phyloP scores from a whole-genome alignment of 2,888 invertebrate genomes.

The Lagria hirta region DNA sequence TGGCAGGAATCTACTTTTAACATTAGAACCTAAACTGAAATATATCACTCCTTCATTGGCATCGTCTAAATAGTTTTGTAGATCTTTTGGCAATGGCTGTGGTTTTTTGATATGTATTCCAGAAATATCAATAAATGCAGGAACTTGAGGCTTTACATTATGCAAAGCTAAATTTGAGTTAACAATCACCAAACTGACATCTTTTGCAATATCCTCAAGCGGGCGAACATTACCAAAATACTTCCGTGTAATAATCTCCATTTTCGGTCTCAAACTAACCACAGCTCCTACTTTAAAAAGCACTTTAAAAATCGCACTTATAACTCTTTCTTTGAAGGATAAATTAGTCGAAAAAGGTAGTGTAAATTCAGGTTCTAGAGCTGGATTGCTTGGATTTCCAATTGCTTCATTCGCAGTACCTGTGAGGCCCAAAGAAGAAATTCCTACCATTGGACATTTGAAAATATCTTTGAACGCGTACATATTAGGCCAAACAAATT shows the following conservation, averaged over 20 bases:
- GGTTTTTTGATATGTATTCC: conserved; percentile 39
- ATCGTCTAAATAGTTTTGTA: conserved; percentile 46
- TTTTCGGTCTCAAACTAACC: conserved; percentile 18
- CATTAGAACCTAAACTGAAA: conserved; percentile 53
- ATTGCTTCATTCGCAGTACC: conserved; percentile 35
- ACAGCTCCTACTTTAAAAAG: conserved; percentile 13
- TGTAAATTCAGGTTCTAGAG: conserved; percentile 44
- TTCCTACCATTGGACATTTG: conserved; percentile 47
- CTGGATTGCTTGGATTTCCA: conserved; percentile 46
- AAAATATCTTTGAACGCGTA: conserved; percentile 44
- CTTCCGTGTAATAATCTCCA: conserved; percentile 32
- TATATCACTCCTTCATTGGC: conserved; percentile 49
- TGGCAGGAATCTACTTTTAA: conserved; percentile 46
- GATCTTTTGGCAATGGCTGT: conserved; percentile 41
- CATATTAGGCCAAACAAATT: conserved; percentile 40
- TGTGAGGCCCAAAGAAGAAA: conserved; percentile 41
- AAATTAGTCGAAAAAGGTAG: conserved; percentile 37
- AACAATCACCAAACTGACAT: conserved; percentile 38
- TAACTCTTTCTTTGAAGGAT: conserved; percentile 41
- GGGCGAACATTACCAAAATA: conserved; percentile 35
- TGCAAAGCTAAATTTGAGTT: conserved; percentile 37
- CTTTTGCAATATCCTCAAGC: conserved; percentile 31
- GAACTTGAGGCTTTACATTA: conserved; percentile 34
- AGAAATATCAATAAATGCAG: conserved; percentile 37
- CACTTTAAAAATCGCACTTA: conserved; percentile 31